Percentiles rank a stretch among this genome's conserved stretches.
Conservation (phyloP, 2,888 invertebrate genomes). For the Tipula helvola region DNA sequence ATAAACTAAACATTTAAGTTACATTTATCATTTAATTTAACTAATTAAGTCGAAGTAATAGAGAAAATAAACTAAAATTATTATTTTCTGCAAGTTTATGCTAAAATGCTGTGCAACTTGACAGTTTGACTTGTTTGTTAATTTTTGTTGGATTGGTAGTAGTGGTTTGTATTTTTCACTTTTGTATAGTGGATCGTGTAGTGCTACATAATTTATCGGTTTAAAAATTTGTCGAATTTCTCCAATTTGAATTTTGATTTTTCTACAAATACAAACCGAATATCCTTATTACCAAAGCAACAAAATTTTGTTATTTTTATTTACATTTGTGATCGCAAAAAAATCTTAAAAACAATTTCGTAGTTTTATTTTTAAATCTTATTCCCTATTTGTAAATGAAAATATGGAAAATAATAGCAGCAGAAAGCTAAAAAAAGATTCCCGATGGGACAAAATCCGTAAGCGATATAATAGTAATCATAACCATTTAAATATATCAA, state of each 20-base stretch:
- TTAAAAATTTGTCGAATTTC: too few relatives aligned
- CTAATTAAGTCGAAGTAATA: not conserved
- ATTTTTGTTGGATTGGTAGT: not conserved
- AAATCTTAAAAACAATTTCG: not conserved
- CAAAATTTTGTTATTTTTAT: not conserved
- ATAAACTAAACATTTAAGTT: not conserved
- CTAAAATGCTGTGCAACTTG: not conserved
- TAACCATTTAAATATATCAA: slow-evolving; percentile 21
- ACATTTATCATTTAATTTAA: not conserved
- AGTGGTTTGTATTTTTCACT: not conserved
- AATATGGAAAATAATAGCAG: slow-evolving; percentile 33
- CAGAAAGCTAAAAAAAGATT: slow-evolving; percentile 24
- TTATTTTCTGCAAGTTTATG: not conserved
- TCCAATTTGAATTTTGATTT: too few relatives aligned
- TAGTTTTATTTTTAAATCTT: not conserved
- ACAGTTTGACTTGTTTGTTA: not conserved
- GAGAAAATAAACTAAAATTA: not conserved
- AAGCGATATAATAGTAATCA: slow-evolving; percentile 26
- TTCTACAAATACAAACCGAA: too few relatives aligned
- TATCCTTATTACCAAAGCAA: not conserved
- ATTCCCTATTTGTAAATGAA: slow-evolving; percentile 18
- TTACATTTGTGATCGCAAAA: not conserved
- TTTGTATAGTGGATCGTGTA: not conserved
- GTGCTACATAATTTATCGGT: not conserved
- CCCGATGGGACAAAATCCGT: slow-evolving; percentile 35